Evolutionary conservation across 1,140 invertebrate species (phyloP), one percentile per base, ranked within the genome.

Genomic region (Protaetia brevitarsis): DNA sequence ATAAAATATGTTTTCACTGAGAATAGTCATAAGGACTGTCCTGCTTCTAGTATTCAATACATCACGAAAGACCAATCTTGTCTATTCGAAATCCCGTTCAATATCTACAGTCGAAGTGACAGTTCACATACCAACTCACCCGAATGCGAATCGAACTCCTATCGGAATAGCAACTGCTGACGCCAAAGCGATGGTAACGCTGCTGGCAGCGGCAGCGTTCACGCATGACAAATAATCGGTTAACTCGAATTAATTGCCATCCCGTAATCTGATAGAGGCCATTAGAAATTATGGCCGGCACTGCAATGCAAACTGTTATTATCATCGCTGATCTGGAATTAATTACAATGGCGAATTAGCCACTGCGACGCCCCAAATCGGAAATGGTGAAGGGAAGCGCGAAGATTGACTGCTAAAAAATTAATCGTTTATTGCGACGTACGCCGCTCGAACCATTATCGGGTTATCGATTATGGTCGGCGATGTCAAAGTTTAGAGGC

Each of bases 231-330:
- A 51, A 51, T 51, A 51, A 51, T 51, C 41, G 41, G 41, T 51
- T 51, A 51, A 51, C 41, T 51, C 41, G 41, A 51, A 51, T 51
- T 51, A 51, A 51, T 51, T 51, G 41, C 41, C 41, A 51, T 51
- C 26, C 41, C 19, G 41, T 51, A 51, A 51, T 51, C 41, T 51
- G 41, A 51, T 51, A 51, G 41, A 51, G 16, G 19, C 41, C 41
- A 51, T 51, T 51, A 16, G 41, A 51, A 51, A 51, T 51, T 19
- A 51, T 51, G 41, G 41, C 6, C 41, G 41, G 6, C 19, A 19
- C 41, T 51, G 41, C 41, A 51, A 51, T 23, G 41, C 41, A 51
- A 51, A 51, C 41, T 51, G 41, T 51, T 51, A 51, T 51, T 51
- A 51, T 51, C 41, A 23, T 51, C 41, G 21, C 19, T 51, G 41